Conservation (phyloP, 2,113 vertebrate species). For the Leucopsar rothschildi region DNA sequence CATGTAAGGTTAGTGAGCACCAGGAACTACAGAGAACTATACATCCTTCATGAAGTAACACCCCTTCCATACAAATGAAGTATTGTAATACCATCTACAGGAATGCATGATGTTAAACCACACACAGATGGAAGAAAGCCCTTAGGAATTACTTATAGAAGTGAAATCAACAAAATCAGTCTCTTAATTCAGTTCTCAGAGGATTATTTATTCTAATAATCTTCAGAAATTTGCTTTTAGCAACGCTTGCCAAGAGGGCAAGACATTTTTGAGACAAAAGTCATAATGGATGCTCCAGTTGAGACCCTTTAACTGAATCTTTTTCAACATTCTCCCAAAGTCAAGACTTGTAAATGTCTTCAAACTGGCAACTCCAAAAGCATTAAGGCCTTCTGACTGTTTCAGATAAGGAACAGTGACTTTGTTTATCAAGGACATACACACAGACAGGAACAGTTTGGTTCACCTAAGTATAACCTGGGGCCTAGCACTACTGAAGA, state of each 20-base stretch:
- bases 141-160: neutral
- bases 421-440: neutral
- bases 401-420: neutral
- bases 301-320: neutral
- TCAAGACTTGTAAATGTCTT: neutral
- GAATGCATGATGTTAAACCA: neutral
- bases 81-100: neutral
- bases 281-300: neutral
- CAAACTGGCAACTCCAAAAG: neutral
- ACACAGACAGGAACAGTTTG: neutral
- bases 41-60: neutral
- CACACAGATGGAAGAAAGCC: neutral
- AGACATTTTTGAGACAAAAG: neutral
- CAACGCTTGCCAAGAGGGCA: neutral
- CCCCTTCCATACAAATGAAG: neutral
- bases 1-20: neutral
- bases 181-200: neutral
- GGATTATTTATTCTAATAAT: neutral
- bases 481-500: neutral
- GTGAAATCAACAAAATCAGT: neutral
- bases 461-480: neutral
- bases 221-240: neutral
- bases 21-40: neutral
- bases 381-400: neutral
- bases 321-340: neutral